Conservation (phyloP, 2,113 vertebrate genomes). For the Eupsittula cactorum region DNA sequence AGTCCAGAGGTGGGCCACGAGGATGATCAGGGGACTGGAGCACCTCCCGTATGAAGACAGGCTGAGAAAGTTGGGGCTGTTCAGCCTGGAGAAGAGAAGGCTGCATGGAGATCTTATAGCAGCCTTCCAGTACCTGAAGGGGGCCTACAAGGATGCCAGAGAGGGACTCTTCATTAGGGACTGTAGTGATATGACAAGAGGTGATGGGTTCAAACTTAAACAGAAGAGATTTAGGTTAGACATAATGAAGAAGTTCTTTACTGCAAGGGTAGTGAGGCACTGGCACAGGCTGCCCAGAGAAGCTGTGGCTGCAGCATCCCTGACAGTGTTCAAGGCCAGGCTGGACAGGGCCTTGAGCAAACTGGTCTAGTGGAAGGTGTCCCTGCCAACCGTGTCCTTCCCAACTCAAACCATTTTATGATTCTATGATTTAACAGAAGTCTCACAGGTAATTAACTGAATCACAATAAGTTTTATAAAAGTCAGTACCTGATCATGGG, state of each 20-base stretch:
- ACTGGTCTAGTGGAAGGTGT: not conserved
- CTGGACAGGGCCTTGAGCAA: not conserved
- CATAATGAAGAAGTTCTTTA: not conserved
- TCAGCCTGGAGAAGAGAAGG: not conserved
- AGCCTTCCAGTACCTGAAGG: not conserved
- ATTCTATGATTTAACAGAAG: not conserved
- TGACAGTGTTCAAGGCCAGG: not conserved
- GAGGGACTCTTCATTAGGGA: not conserved
- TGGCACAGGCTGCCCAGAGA: not conserved
- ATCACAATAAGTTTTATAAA: not conserved
- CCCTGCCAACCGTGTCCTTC: not conserved
- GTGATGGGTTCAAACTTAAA: not conserved
- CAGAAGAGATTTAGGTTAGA: not conserved
- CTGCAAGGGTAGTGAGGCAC: not conserved
- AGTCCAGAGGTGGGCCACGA: not conserved
- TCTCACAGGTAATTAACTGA: not conserved
- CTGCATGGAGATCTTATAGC: not conserved
- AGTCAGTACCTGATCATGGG: not conserved
- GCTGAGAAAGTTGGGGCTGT: not conserved
- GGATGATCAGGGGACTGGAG: not conserved
- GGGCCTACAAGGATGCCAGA: not conserved
- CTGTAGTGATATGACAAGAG: not conserved
- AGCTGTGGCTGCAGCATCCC: not conserved
- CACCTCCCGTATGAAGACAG: not conserved
- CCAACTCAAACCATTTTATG: not conserved